Base-by-base conservation (phyloP, 2,797 vertebrate species). In the Octomys mimax region DNA sequence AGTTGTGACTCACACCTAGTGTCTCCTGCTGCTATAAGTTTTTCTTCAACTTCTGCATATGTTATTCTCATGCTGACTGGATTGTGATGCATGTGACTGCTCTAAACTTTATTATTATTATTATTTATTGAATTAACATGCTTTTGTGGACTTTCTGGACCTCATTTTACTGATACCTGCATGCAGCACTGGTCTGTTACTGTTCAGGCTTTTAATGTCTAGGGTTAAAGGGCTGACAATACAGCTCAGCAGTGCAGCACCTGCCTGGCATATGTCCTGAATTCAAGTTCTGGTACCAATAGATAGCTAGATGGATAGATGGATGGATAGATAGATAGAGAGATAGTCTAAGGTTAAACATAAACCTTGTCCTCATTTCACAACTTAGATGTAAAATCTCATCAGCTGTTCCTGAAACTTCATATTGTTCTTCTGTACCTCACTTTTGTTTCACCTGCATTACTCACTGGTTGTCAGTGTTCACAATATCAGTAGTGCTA, bases 81-180 rank as follows among this genome's bases (percentile, higher is more conserved):
- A n/a, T 92, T 77, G 33, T 49, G 13, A 49, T 22, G 6, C 39
- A 33, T 80, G 52, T 84, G 80, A 26, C 77, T 70, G 54, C 39
- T 31, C n/a, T 66, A n/a, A 88, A n/a, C 83, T 92, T 85, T 86
- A 75, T 81, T 90, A 73, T 42, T 42, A 42, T 42, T 42, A 42
- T 42, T 42, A 42, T 78, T 92, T 16, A 24, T 92, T 75, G 83
- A 28, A 59, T 83, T 64, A 54, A 26, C 21, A 66, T 49, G 21
- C 24, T 46, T 92, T 89, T 18, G 7, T 79, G 87, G 28, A 87
- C 49, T 86, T 97, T 83, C 36, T 92, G 68, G 49, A 91, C 39
- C 8, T 94, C 75, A 14, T 46, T 12, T 78, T 22, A 31, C 8
- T 86, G 42, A 79, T 84, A 68, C n/a, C 49, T 73, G 36, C 26